These are phyloP conservation scores for Galago senegalensis DNA, from an alignment of 2,797 vertebrate genomes.

Conservation along the genomic window DNA sequence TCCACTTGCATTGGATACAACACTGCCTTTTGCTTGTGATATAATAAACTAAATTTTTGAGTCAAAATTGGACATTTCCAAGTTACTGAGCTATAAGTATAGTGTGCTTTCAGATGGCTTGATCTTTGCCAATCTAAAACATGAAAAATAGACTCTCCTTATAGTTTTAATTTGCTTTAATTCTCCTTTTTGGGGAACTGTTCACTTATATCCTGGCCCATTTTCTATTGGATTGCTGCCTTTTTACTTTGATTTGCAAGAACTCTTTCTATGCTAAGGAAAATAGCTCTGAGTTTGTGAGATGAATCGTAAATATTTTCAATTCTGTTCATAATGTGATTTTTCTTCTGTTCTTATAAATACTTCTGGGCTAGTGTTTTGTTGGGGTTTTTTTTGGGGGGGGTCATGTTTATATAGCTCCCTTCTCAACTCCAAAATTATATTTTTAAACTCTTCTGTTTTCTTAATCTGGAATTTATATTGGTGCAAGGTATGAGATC, in stretches of 20 bases:
- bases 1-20: too few species aligned
- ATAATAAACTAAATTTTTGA: too few species aligned
- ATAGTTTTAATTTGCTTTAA: too few species aligned
- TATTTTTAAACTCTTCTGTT: neutral
- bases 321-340: neutral
- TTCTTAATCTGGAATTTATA: conserved; percentile 26
- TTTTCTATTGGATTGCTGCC: neutral
- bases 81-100: too few species aligned
- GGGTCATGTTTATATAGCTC: neutral
- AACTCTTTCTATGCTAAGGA: neutral
- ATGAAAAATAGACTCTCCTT: too few species aligned
- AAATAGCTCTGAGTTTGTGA: neutral
- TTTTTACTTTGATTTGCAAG: conserved; percentile 40
- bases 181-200: too few species aligned
- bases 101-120: too few species aligned
- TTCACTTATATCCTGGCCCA: too few species aligned
- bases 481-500: neutral
- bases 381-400: neutral
- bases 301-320: conserved; percentile 33
- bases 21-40: too few species aligned
- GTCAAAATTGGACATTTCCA: too few species aligned
- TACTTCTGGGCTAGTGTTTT: neutral
- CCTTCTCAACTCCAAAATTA: neutral
- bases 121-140: too few species aligned
- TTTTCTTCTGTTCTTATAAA: neutral